These are phyloP conservation scores for Drosophila repletoides DNA, from an alignment of 1,140 invertebrate species.

Conservation along the genomic window DNA sequence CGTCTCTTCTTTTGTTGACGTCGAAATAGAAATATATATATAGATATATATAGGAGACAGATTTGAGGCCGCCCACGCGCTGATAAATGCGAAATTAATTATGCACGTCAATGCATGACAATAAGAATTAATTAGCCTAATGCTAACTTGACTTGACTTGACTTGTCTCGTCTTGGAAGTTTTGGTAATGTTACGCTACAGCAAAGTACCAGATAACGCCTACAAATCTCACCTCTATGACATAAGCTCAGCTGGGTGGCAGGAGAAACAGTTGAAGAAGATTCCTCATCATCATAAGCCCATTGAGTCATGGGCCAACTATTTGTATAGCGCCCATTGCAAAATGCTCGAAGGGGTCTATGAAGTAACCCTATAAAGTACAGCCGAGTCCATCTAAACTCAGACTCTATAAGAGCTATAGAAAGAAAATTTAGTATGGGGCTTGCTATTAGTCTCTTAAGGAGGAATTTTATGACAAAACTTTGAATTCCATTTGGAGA, in stretches of 20 bases:
- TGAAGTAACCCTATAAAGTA: too few relatives aligned
- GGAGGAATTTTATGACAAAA: too few relatives aligned
- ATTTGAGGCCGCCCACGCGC: constrained; percentile 30
- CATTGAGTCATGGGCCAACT: neutral
- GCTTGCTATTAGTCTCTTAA: too few relatives aligned
- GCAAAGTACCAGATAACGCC: constrained; percentile 10
- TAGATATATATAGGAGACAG: constrained; percentile 2
- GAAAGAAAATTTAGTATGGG: too few relatives aligned
- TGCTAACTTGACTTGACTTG: constrained; percentile 26
- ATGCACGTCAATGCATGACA: constrained; percentile 52
- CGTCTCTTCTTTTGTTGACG: too few relatives aligned
- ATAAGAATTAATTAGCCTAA: constrained; percentile 56
- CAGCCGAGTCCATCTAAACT: too few relatives aligned
- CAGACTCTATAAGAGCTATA: too few relatives aligned
- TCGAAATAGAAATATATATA: neutral
- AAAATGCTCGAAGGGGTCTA: too few relatives aligned
- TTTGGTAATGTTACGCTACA: constrained; percentile 7
- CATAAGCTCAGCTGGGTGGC: constrained; percentile 17
- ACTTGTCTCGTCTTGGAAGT: too few relatives aligned
- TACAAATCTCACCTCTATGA: constrained; percentile 16
- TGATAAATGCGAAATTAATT: constrained; percentile 56
- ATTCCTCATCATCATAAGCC: neutral
- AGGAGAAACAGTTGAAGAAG: neutral
- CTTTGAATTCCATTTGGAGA: too few relatives aligned
- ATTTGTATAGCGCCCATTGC: too few relatives aligned